Evolutionary conservation across 2,888 invertebrate genomes (phyloP).

Genomic region (Salpingus planirostris): DNA sequence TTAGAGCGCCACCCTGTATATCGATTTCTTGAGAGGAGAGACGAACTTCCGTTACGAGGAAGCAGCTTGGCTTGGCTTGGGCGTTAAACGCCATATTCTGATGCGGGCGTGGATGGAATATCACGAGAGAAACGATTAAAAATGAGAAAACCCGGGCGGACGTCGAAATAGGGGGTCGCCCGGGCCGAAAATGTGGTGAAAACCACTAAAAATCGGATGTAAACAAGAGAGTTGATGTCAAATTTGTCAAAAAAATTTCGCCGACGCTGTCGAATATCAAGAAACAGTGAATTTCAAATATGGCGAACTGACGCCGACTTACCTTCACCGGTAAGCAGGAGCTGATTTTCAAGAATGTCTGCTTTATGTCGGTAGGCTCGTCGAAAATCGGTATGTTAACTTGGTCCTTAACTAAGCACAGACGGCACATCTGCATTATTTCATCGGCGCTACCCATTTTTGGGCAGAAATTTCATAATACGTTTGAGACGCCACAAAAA

Average conservation of each 20-base stretch:
- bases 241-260: too few species aligned
- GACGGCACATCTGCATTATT: conserved; percentile 38
- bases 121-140: not conserved
- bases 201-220: conserved; percentile 1
- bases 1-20: conserved; percentile 20
- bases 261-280: conserved; percentile 23
- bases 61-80: conserved; percentile 1
- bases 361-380: conserved; percentile 47
- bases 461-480: conserved; percentile 20
- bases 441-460: conserved; percentile 39
- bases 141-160: not conserved
- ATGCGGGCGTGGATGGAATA: too few species aligned
- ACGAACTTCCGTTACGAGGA: conserved; percentile 1
- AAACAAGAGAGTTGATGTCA: not conserved
- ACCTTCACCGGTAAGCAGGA: conserved; percentile 69
- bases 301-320: conserved; percentile 37
- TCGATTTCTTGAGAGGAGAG: conserved; percentile 17
- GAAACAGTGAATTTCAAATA: conserved; percentile 24
- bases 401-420: conserved; percentile 45
- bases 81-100: too few species aligned
- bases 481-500: too few species aligned
- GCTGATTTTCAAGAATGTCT: conserved; percentile 59
- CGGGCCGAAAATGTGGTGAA: not conserved
- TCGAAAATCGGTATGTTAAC: conserved; percentile 63
- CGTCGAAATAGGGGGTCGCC: not conserved